Evolutionary conservation across 2,888 invertebrate genomes (phyloP).

Genomic region (Chesias legatella): DNA sequence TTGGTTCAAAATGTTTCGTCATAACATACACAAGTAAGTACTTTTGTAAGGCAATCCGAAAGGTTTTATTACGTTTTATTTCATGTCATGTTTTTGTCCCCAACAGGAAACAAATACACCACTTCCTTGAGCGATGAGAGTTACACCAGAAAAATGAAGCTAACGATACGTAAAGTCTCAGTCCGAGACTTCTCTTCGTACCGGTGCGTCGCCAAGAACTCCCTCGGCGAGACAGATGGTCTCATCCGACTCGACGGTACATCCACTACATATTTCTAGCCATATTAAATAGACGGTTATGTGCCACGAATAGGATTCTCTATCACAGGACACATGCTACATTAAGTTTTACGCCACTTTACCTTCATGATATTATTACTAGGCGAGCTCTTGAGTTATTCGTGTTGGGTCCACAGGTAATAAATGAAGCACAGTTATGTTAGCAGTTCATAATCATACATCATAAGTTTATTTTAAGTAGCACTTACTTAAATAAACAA

Average conservation of each 20-base stretch:
- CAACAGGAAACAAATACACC: conserved; percentile 93
- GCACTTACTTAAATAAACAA: too few relatives aligned
- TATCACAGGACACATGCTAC: conserved; percentile 24
- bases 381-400: conserved; percentile 17
- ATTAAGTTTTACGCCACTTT: conserved; percentile 26
- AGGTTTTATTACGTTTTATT: conserved; percentile 23
- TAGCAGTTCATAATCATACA: too few relatives aligned
- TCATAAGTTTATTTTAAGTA: too few relatives aligned
- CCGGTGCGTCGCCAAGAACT: conserved; percentile 95
- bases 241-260: conserved; percentile 93
- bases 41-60: background rate
- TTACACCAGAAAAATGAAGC: conserved; percentile 94
- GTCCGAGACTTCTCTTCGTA: conserved; percentile 92
- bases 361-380: conserved; percentile 16
- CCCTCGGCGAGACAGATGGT: conserved; percentile 93
- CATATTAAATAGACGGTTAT: conserved; percentile 28
- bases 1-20: too few relatives aligned
- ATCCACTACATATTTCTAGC: conserved; percentile 40
- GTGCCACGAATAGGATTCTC: conserved; percentile 22
- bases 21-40: too few relatives aligned
- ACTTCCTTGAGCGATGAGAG: conserved; percentile 90
- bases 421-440: too few relatives aligned
- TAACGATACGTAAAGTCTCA: conserved; percentile 91
- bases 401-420: conserved; percentile 3
- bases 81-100: too few relatives aligned